phyloP scores from a whole-genome alignment of 2,888 invertebrate species.

The Pseudococcus jackbeardsleyi region DNA sequence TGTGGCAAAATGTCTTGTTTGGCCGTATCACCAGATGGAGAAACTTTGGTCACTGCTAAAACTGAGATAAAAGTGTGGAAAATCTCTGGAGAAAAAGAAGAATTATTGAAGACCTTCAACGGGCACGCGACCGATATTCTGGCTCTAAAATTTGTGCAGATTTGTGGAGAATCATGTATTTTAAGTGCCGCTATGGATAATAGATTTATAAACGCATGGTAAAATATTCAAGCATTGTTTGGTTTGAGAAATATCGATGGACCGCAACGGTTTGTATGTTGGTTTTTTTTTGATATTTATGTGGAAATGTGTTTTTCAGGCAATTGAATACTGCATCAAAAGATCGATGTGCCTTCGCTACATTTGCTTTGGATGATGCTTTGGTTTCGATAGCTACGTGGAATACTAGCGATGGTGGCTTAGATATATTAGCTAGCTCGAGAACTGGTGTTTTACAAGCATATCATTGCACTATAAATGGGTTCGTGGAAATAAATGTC shows the following conservation, averaged over 20 bases:
- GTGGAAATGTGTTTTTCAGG: slow-evolving; percentile 9
- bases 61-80: slow-evolving; percentile 62
- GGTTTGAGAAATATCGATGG: neutral
- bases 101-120: slow-evolving; percentile 46
- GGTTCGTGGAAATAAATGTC: neutral
- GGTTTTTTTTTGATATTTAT: neutral
- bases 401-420: slow-evolving; percentile 8
- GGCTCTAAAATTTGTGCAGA: slow-evolving; percentile 31
- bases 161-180: slow-evolving; percentile 58
- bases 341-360: slow-evolving; percentile 57
- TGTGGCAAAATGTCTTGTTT: slow-evolving; percentile 58
- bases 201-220: slow-evolving; percentile 57
- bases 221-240: neutral
- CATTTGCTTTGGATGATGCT: slow-evolving; percentile 55
- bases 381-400: slow-evolving; percentile 47
- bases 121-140: slow-evolving; percentile 58
- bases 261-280: neutral
- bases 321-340: neutral
- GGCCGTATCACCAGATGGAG: slow-evolving; percentile 53
- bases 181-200: slow-evolving; percentile 55
- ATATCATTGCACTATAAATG: slow-evolving; percentile 58
- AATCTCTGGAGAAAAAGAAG: slow-evolving; percentile 55
- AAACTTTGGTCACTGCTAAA: slow-evolving; percentile 45
- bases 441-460: slow-evolving; percentile 61
- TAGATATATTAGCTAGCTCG: slow-evolving; percentile 51